Evolutionary conservation across 1,140 invertebrate species (phyloP).

Genomic region (Plutomurus gul): DNA sequence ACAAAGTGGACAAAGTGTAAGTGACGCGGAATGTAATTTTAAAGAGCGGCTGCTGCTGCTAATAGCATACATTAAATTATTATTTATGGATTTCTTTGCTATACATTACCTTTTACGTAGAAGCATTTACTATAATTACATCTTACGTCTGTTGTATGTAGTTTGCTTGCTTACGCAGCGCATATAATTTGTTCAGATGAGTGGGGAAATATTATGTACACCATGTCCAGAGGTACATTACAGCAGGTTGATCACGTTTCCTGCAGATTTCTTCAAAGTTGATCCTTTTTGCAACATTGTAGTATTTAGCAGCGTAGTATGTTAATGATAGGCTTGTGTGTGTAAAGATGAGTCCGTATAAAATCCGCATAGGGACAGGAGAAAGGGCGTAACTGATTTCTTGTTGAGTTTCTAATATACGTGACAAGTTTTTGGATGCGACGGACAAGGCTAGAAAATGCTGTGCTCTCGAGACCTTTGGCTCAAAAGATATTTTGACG

Average conservation of each 20-base stretch:
- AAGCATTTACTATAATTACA: not conserved
- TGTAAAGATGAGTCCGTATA: not conserved
- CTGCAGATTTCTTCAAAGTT: not conserved
- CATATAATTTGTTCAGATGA: not conserved
- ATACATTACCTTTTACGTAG: not conserved
- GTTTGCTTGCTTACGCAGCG: not conserved
- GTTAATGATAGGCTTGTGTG: not conserved
- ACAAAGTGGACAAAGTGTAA: not conserved
- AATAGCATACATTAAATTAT: not conserved
- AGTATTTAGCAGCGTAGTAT: not conserved
- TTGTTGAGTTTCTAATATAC: conserved; percentile 10
- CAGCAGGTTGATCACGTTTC: not conserved
- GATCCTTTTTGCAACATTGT: not conserved
- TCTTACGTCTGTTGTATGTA: not conserved
- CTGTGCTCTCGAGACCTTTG: not conserved
- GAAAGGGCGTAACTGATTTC: conserved; percentile 2
- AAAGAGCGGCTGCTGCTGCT: not conserved
- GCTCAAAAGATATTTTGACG: not conserved
- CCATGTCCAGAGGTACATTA: not conserved
- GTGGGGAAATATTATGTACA: not conserved
- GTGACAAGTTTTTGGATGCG: not conserved
- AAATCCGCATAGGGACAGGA: not conserved
- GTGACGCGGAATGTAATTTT: not conserved
- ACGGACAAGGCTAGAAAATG: not conserved
- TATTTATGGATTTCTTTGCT: not conserved